Evolutionary conservation across 1,140 invertebrate genomes (phyloP), one percentile per base, ranked within the genome.

Genomic region (Diachasmimorpha longicaudata): DNA sequence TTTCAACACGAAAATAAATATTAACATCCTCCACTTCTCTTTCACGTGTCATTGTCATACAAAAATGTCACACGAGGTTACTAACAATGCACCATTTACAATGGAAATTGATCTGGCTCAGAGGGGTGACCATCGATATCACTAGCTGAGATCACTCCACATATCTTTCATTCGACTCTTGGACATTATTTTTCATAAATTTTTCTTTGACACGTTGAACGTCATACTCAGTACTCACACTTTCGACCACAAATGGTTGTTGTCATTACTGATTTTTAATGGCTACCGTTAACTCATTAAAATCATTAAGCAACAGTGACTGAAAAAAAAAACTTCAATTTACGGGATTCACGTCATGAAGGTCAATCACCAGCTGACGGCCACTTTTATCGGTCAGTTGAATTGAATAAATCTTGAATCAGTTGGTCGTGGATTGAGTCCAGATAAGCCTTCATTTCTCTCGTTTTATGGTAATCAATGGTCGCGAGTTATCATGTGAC

Each of bases 51-150:
- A 63, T 63, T 63, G 58, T 63, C 58, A 63, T 63, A 63, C 58
- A 63, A 25, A 63, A 63, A 79, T 83, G 83, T 83, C 81, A 83
- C 68, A 73, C 66, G 72, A 80, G 83, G 80, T 84, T 84, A 81
- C 81, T 77, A 74, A 82, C 80, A 84, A 84, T 83, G 67, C 66
- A 58, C 68, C 66, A 83, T 85, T 84, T 84, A 76, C 82, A 83
- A 80, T 84, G 80, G 78, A 83, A 84, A 85, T 76, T 72, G 14
- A 42, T 66, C 13, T 25, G 19, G 19, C 5, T 37, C 31, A 11
- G 9, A 42, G 48, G 16, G 31, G 44, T 52, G 48, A 42, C 68
- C 55, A 31, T 44, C 25, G 23, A 63, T 63, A 63, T 63, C 58
- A 25, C 58, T 10, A 25, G 0, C 23, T 25, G 58, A 4, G 10